Conservation (phyloP, 2,797 vertebrate species). For the Orientallactaga sibirica region DNA sequence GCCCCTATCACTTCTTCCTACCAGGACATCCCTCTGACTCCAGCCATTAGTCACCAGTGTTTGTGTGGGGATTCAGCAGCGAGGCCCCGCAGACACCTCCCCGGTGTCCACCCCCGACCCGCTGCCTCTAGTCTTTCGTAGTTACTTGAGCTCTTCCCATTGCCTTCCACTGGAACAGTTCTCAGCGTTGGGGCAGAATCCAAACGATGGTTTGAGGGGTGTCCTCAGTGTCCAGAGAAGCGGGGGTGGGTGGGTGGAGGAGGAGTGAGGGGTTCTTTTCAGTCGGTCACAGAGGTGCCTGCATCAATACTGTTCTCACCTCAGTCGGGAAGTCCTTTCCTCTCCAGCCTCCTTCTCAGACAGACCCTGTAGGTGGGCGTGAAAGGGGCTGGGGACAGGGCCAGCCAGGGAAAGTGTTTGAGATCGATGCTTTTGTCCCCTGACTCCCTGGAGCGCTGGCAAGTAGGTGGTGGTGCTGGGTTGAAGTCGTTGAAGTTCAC, state of each 20-base stretch:
- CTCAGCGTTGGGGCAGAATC: not conserved
- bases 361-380: not conserved
- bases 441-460: not conserved
- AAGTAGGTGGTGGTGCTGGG: not conserved
- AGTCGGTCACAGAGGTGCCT: not conserved
- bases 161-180: not conserved
- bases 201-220: not conserved
- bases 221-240: not conserved
- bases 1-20: not conserved
- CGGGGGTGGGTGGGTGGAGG: not conserved
- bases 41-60: not conserved
- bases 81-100: not conserved
- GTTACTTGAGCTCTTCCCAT: not conserved
- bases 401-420: not conserved
- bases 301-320: not conserved
- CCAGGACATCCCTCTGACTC: not conserved
- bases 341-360: not conserved
- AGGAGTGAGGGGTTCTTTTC: not conserved
- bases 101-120: not conserved
- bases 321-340: not conserved
- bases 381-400: not conserved
- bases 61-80: not conserved
- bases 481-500: not conserved
- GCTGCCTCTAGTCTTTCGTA: not conserved
- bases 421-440: not conserved